Base-by-base conservation (phyloP, 2,888 invertebrate genomes). In the Caenorhabditis auriculariae region DNA sequence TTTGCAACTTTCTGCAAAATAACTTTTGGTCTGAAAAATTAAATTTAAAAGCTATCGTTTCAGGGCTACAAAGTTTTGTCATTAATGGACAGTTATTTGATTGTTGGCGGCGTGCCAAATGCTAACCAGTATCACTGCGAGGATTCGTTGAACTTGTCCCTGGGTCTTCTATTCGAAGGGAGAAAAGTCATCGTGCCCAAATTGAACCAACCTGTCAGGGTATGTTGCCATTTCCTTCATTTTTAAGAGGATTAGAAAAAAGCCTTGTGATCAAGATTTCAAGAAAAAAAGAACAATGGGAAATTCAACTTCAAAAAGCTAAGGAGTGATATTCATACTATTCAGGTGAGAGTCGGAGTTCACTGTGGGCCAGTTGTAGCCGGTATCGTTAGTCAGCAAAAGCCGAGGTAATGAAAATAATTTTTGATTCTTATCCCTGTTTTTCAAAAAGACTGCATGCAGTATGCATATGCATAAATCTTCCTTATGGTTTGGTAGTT, bases 41-140 rank as follows among this genome's bases (percentile, higher is more conserved):
- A 32, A 32, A 32, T 32, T 12, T 32, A 12, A 15, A 7, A 32
- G 32, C 28, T 45, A 21, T 45, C 15, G 4, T 51, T 50, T 42
- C 37, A 70, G 61, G 72, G 74, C 19, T 78, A 75, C 60, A 78
- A 78, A 55, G 72, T 78, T 2, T 50, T 72, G 1, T 75, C 82
- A n/a, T 72, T 82, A 5, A 81, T 82, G 62, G 82, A 82, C 52
- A 74, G 74, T 2, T 82, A 81, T 62, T 69, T 82, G 71, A 76
- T 82, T 5, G 80, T 83, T 0, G 72, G 77, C 9, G 83, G 83
- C 26, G 82, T 81, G 0, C 83, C 83, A n/a, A 78, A 78, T 38
- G 58, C 61, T 1, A 69, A 63, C 32, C 65, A 60, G 23, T 66
- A 72, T 29, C 82, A 83, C 45, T 82, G 80, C 12, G 74, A 77